Base-by-base conservation (phyloP, 2,113 vertebrate genomes). In the Turdus rufiventris region DNA sequence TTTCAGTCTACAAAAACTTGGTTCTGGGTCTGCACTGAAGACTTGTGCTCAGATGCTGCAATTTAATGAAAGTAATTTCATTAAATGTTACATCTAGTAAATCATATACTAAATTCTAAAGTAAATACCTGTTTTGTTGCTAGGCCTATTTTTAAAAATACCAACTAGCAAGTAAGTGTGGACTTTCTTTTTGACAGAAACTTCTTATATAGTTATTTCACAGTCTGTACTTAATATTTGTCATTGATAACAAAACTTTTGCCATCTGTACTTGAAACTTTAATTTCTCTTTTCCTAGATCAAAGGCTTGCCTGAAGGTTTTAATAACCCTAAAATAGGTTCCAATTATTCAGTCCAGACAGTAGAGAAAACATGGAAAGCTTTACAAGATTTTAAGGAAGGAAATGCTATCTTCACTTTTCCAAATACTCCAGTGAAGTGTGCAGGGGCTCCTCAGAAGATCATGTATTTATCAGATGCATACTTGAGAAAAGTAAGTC, bases 381-480 rank as follows among this genome's bases (percentile, higher is more conserved):
- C 99, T 28, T 93, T 99, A 89, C 98, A 99, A 82, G 96, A 98
- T 95, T 99, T 99, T 95, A 98, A 98, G 88, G 98, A 98, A 89
- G 99, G 99, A 67, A 99, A 99, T 60, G 99, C 99, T 54, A 93
- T 99, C 68, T 99, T 99, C 82, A 98, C 98, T 34, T 99, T 99
- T 93, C 99, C 99, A 71, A 99, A 99, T 75, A 99, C 99, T 14
- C 99, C 99, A 0, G 96, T 99, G 62, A 99, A 99, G 96, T 99
- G 99, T 96, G 99, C 98, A 12, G 99, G 99, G 26, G 99, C 99
- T 4, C 99, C 99, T 33, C 99, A 99, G 96, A 99, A 99, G 97
- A 99, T 99, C 89, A 99, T 99, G 99, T 99, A 99, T 94, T 98
- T 99, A 38, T 96, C 99, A 1, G 99, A 99, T 15, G 98, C 98